phyloP scores from a whole-genome alignment of 2,888 invertebrate genomes.

The Synergus laeviventris region DNA sequence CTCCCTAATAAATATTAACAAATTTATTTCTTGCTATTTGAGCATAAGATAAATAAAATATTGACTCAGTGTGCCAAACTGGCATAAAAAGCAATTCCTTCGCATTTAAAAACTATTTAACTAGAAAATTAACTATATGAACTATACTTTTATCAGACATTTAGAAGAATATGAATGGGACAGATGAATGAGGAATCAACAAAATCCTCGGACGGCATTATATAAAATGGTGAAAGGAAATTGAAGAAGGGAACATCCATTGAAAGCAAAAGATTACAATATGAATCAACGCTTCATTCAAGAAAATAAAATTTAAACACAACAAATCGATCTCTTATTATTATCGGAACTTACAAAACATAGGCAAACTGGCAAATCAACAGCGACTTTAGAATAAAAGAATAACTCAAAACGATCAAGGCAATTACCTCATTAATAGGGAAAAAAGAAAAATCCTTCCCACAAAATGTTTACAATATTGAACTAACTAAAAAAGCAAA shows the following conservation, averaged over 20 bases:
- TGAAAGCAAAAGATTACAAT: neutral
- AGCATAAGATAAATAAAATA: too few species aligned
- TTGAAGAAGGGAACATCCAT: neutral
- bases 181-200: neutral
- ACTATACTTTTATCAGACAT: neutral
- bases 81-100: constrained; percentile 8
- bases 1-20: too few species aligned
- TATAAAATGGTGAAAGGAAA: neutral
- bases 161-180: neutral
- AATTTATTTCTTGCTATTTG: too few species aligned
- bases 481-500: neutral
- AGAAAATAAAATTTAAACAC: constrained; percentile 1
- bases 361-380: neutral
- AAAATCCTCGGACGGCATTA: neutral
- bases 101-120: neutral
- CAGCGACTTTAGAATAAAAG: neutral
- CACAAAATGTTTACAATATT: neutral
- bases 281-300: neutral
- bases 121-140: neutral
- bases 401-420: neutral
- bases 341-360: neutral
- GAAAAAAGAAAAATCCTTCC: neutral
- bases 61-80: too few species aligned
- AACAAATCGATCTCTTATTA: neutral
- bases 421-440: neutral